Conservation (phyloP, 92 coral and sea anemone species). For the Paramuricea clavata region DNA sequence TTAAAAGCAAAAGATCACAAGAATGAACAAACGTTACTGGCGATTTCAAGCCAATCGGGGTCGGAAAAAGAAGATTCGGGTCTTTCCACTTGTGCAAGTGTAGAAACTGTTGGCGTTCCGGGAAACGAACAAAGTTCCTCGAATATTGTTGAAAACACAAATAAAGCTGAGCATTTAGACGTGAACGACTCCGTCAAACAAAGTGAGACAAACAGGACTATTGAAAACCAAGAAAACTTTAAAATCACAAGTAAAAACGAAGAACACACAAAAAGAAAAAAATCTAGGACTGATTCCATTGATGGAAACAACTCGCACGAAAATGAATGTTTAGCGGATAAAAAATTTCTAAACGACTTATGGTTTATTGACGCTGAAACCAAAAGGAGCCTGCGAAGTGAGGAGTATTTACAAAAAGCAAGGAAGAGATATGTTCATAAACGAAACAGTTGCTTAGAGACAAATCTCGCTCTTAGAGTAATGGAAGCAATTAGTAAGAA, state of each 20-base stretch:
- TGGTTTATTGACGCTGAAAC: neutral
- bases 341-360: neutral
- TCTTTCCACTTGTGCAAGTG: too few relatives aligned
- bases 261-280: neutral
- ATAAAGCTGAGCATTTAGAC: too few relatives aligned
- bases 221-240: too few relatives aligned
- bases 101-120: too few relatives aligned
- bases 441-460: neutral
- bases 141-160: too few relatives aligned
- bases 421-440: neutral
- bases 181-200: too few relatives aligned
- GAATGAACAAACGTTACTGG: neutral
- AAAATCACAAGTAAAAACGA: too few relatives aligned
- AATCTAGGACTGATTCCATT: neutral
- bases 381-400: neutral
- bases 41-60: neutral
- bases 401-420: neutral
- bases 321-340: neutral
- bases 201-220: too few relatives aligned
- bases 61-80: neutral
- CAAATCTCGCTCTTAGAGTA: neutral
- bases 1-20: neutral
- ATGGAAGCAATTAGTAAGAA: neutral
- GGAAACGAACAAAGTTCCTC: neutral
- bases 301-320: neutral